A percentile compares a stretch with the other conserved stretches of the same genome.
Evolutionary conservation across 2,888 invertebrate genomes (phyloP).

Genomic region (Eucera pruinosa): DNA sequence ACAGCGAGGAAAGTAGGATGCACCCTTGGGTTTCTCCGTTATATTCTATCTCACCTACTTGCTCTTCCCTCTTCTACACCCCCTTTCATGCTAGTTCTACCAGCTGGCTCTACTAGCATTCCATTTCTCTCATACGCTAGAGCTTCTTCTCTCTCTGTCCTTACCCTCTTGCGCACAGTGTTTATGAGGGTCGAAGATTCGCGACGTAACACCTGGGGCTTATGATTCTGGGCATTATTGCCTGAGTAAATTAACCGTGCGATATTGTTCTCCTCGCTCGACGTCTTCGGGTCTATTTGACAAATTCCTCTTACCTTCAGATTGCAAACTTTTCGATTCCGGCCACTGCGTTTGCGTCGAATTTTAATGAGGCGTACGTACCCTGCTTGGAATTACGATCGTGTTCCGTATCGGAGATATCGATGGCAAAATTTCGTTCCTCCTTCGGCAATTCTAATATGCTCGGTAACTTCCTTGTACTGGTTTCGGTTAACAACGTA

Average conservation of each 20-base stretch:
- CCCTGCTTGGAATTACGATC: constrained; percentile 4
- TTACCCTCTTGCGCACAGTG: constrained; percentile 60
- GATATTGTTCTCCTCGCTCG: constrained; percentile 71
- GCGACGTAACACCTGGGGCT: constrained; percentile 79
- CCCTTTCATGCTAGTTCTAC: constrained; percentile 22
- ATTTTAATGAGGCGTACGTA: constrained; percentile 23
- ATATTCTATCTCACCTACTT: constrained; percentile 15
- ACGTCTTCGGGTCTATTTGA: constrained; percentile 39
- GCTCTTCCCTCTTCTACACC: constrained; percentile 8
- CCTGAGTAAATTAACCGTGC: constrained; percentile 78
- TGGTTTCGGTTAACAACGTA: too few relatives aligned
- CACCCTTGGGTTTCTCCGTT: constrained; percentile 52
- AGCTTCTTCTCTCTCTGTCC: not conserved
- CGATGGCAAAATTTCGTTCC: not conserved
- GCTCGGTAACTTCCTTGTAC: not conserved
- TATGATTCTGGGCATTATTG: constrained; percentile 79
- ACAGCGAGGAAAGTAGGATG: constrained; percentile 61
- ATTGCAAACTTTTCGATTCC: constrained; percentile 29
- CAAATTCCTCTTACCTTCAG: constrained; percentile 48
- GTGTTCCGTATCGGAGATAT: not conserved
- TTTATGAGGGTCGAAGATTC: constrained; percentile 80
- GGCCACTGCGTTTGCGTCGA: not conserved
- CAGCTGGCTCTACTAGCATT: not conserved
- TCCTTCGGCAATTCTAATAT: not conserved
- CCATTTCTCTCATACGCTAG: not conserved